Base-by-base conservation (phyloP, 2,797 vertebrate species). In the Orestias chungarensis region DNA sequence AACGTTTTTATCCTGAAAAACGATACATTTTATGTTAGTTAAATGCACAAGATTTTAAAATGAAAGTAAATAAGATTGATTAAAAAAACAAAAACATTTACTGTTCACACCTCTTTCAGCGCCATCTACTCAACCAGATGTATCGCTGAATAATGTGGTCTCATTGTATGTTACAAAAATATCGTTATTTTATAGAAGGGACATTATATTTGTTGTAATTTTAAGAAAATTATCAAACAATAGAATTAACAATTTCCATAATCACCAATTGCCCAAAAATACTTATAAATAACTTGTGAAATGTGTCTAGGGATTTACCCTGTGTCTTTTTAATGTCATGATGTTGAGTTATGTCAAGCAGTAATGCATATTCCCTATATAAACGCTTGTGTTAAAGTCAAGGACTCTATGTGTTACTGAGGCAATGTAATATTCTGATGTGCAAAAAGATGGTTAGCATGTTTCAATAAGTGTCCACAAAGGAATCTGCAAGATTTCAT, bases 391-490 rank as follows among this genome's bases (percentile, higher is more conserved):
- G 42, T 14, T 27, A 29, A 67, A 64, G 33, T 47, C 18, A 57
- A 40, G 11, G 12, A 47, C 8, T 6, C 4, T 44, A 7, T 17
- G 43, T 25, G 18, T 42, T 25, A 29, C 23, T 33, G 42, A 73
- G 4, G 47, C 66, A 18, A 76, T 84, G 3, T 75, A 66, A 73
- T 78, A 78, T 33, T 84, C 67, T 54, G 14, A 59, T 50, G 38
- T 71, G 33, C 47, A 73, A 75, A 67, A 52, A 64, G n/a, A 79
- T 62, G 31, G 52, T 67, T 35, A 31, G 70, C 54, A 40, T 62
- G 33, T 40, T 61, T 73, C 35, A 78, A 82, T 59, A 84, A 86
- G 80, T 84, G 83, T 83, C 86, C 80, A 89, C 69, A 85, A 71
- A 80, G 66, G 67, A 76, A 74, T 75, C 47, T 64, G 77, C 74